Evolutionary conservation across 2,888 invertebrate species (phyloP), one percentile per base, ranked within the genome.

Genomic region (Cheilosia vulpina): DNA sequence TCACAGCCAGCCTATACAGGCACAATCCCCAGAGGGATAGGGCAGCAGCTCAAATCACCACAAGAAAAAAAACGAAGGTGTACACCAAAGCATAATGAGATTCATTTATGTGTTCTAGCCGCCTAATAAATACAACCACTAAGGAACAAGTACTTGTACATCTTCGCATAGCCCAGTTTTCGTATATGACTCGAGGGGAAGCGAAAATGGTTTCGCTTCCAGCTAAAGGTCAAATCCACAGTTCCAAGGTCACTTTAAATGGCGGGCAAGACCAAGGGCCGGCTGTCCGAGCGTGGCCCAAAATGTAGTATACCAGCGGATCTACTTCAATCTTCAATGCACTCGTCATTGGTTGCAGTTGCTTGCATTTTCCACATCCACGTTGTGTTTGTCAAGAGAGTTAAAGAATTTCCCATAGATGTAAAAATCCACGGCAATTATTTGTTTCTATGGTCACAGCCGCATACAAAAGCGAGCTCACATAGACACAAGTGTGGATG

Each of bases 11-110:
- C 4, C 47, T 58, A 38, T 24, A 27, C 11, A 17, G n/a, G 27
- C 31, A 43, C 31, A 34, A 75, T 81, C 55, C 76, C 68, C 63
- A 43, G 34, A 81, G 81, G 76, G 69, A 81, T 69, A 76, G 63
- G 63, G 63, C 63, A 76, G 41, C 47, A 27, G 34, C 45, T 52
- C 17, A 66, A 79, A 79, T 66, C 55, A 75, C 41, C 62, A 41
- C 47, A n/a, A 47, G 52, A 41, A 19, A 47, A 47, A 31, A 34
- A 15, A 52, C 5, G 19, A 21, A 73, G 55, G 53, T 75, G 52
- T 57, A 38, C 69, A 81, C 47, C 27, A 13, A 31, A 50, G 41
- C 60, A 58, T 69, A 69, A 65, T 76, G 55, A 57, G 75, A 63
- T 68, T 69, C 34, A 76, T 76, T 43, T 60, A 78, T 60, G 76